Conservation (phyloP, 1,140 invertebrate species). For the Microplitis demolitor region DNA sequence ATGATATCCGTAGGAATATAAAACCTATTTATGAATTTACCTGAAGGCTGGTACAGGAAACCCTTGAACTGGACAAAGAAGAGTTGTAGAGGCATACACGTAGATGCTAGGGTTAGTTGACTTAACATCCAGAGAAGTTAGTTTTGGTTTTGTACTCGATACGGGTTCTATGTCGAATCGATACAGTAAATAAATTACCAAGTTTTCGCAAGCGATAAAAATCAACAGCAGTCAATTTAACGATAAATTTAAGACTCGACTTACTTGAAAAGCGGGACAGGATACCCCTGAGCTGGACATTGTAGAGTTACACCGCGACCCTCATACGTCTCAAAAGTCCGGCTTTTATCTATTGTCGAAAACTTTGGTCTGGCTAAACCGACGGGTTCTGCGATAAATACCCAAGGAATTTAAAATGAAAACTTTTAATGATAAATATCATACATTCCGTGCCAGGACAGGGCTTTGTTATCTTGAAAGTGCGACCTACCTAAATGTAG, state of each 20-base stretch:
- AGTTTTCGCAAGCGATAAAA: neutral
- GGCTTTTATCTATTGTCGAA: conserved; percentile 57
- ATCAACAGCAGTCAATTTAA: neutral
- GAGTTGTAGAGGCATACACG: conserved; percentile 46
- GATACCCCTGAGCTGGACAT: conserved; percentile 67
- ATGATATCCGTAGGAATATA: conserved; percentile 7
- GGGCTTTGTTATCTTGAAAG: neutral
- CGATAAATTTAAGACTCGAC: conserved; percentile 14
- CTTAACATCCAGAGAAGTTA: conserved; percentile 60
- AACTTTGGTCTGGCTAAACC: conserved; percentile 65
- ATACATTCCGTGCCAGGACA: conserved; percentile 21
- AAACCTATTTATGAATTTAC: conserved; percentile 37
- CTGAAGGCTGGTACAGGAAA: conserved; percentile 59
- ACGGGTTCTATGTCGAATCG: conserved; percentile 57
- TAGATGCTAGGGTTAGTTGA: conserved; percentile 51
- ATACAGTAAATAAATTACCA: neutral
- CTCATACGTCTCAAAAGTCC: conserved; percentile 51
- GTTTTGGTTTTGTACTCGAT: conserved; percentile 63
- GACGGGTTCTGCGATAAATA: conserved; percentile 60
- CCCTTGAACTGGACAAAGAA: conserved; percentile 69
- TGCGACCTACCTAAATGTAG: conserved; percentile 65
- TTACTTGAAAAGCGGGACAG: conserved; percentile 68
- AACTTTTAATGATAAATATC: neutral
- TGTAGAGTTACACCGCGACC: conserved; percentile 54
- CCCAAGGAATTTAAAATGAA: neutral